These are phyloP conservation scores for Heterotis niloticus DNA, from an alignment of 2,113 vertebrate genomes.

Conservation along the genomic window DNA sequence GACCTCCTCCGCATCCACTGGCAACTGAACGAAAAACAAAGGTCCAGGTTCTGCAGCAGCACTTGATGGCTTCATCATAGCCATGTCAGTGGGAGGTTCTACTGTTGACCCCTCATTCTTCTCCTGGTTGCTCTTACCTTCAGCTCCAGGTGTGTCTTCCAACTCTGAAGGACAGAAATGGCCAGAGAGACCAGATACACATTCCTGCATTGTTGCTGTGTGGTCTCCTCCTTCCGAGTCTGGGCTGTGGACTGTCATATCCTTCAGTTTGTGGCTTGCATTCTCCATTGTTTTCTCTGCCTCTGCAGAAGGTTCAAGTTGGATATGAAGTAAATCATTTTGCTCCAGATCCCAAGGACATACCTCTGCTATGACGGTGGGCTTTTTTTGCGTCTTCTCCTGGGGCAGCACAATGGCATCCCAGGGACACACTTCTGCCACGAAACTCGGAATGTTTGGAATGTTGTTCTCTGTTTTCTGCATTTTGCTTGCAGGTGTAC, in stretches of 20 bases:
- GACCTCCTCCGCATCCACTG: slow-evolving; percentile 34
- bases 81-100: neutral
- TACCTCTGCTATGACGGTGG: slow-evolving; percentile 48
- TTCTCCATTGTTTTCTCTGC: neutral
- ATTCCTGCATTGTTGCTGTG: neutral
- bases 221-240: neutral
- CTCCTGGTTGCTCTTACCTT: slow-evolving; percentile 8
- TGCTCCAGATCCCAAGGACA: slow-evolving; percentile 55
- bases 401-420: neutral
- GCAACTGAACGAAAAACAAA: slow-evolving; percentile 48
- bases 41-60: slow-evolving; percentile 35
- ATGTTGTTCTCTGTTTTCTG: neutral
- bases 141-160: neutral
- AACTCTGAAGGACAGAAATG: neutral
- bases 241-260: neutral
- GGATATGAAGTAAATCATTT: slow-evolving; percentile 25
- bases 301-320: neutral
- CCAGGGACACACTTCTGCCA: slow-evolving; percentile 47
- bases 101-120: slow-evolving; percentile 39
- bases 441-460: neutral
- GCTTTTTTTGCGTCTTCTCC: slow-evolving; percentile 26
- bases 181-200: neutral
- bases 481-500: neutral
- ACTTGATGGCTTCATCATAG: neutral
- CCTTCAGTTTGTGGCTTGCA: slow-evolving; percentile 26